Percentiles rank a stretch among this genome's conserved stretches.
These are phyloP conservation scores for Cricetomys ansorgei DNA, from an alignment of 2,113 vertebrate genomes.

Conservation along the genomic window DNA sequence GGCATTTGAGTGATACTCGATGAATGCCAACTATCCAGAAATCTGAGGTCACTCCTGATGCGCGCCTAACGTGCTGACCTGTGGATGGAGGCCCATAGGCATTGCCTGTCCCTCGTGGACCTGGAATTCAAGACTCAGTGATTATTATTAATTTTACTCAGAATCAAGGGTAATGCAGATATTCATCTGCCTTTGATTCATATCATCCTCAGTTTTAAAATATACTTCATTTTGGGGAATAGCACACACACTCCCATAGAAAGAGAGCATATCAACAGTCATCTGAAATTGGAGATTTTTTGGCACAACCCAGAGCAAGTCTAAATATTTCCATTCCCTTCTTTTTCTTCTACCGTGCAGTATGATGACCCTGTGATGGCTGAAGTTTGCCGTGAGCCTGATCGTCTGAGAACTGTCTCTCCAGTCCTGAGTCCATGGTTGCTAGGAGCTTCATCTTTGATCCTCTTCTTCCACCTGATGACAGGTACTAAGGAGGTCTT, in stretches of 20 bases:
- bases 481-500: neutral
- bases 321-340: neutral
- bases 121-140: too few species aligned
- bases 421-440: fast-evolving
- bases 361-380: fast-evolving
- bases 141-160: too few species aligned
- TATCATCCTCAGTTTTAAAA: fast-evolving
- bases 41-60: too few species aligned
- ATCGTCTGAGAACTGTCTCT: too few species aligned
- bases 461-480: fast-evolving
- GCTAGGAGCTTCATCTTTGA: fast-evolving
- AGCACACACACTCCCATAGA: neutral
- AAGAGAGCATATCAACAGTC: fast-evolving
- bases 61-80: too few species aligned
- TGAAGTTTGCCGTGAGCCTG: fast-evolving
- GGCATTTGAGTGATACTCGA: too few species aligned
- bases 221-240: neutral
- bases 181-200: neutral
- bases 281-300: too few species aligned
- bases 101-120: too few species aligned
- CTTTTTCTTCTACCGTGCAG: fast-evolving
- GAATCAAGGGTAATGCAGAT: fast-evolving
- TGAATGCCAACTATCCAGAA: too few species aligned
- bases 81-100: too few species aligned
- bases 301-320: fast-evolving